Evolutionary conservation across 2,888 invertebrate species (phyloP).

Genomic region (Ennomos fuscantarius): DNA sequence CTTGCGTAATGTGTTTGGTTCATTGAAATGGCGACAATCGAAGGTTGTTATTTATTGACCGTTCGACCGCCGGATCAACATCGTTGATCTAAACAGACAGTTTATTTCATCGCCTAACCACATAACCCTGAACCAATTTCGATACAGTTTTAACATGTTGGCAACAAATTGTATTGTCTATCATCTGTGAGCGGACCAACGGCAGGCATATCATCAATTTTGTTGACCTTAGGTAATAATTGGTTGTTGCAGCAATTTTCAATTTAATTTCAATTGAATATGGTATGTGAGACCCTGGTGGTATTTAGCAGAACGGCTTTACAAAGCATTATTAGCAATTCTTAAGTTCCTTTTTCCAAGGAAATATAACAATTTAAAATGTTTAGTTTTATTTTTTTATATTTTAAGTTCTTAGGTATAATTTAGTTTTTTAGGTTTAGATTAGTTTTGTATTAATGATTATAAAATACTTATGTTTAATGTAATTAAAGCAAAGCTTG

Average conservation of each 20-base stretch:
- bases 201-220: slow-evolving; percentile 13
- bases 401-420: too few species aligned
- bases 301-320: slow-evolving; percentile 19
- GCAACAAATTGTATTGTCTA: slow-evolving; percentile 10
- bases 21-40: slow-evolving; percentile 9
- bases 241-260: slow-evolving; percentile 23
- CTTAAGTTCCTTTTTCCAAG: too few species aligned
- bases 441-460: too few species aligned
- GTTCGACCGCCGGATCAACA: slow-evolving; percentile 4
- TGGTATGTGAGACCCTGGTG: slow-evolving; percentile 18
- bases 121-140: slow-evolving; percentile 20
- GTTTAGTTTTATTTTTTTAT: too few species aligned
- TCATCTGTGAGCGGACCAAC: slow-evolving; percentile 12
- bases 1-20: slow-evolving; percentile 14
- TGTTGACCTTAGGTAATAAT: slow-evolving; percentile 16
- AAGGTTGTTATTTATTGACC: slow-evolving; percentile 15
- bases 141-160: slow-evolving; percentile 11
- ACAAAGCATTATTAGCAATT: not conserved
- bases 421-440: too few species aligned
- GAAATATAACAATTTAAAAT: too few species aligned
- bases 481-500: too few species aligned
- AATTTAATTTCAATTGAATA: slow-evolving; percentile 23
- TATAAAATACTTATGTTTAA: too few species aligned
- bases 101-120: slow-evolving; percentile 1
- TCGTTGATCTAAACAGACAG: slow-evolving; percentile 8